Base-by-base conservation (phyloP, 1,140 invertebrate genomes). In the Drosophila kohkoa region DNA sequence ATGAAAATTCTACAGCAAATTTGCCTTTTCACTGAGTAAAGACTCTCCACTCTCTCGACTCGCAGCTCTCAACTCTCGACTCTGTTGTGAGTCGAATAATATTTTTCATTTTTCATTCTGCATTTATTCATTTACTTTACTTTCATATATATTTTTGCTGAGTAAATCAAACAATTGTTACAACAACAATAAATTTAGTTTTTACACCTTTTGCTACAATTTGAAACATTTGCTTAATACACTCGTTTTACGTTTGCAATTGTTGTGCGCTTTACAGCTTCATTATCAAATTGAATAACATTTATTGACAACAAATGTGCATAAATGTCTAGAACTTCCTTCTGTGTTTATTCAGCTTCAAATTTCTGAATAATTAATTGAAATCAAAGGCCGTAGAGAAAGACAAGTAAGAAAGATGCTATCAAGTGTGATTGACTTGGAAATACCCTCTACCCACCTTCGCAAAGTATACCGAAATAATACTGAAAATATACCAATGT, bases 1-100 rank as follows among this genome's bases (percentile, higher is more conserved):
- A 52, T 52, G 51, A 52, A 52, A 52, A 32, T 52, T 32, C 49
- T 5, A 51, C 25, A 51, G 25, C 10, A 51, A 51, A 51, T 51
- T 28, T 28, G 10, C 16, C 25, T 51, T 28, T 2, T 3, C 11
- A 46, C 15, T 8, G 3, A 15, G 45, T 2, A 16, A 46, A 46
- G 13, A 46, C 5, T 30, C 6, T 25, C 3, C 20, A 25, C 8
- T 28, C 16, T 49, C 16, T 15, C 15, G 13, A 46, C 5, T 30
- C 6, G 4, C 3, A 0, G 4, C 8, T 28, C 16, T 49, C 16
- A 5, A 5, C 10, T 20, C 20, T 25, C 20, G 20, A 25, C 4
- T 43, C 41, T 43, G 13, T 43, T 43, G 41, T 25, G 20, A 4
- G 48, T 10, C 48, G 3, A 4, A 10, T 10, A 25, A 49, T 25